These are phyloP conservation scores for Aspidiotus rigidus DNA, from an alignment of 2,888 invertebrate species.

Conservation along the genomic window DNA sequence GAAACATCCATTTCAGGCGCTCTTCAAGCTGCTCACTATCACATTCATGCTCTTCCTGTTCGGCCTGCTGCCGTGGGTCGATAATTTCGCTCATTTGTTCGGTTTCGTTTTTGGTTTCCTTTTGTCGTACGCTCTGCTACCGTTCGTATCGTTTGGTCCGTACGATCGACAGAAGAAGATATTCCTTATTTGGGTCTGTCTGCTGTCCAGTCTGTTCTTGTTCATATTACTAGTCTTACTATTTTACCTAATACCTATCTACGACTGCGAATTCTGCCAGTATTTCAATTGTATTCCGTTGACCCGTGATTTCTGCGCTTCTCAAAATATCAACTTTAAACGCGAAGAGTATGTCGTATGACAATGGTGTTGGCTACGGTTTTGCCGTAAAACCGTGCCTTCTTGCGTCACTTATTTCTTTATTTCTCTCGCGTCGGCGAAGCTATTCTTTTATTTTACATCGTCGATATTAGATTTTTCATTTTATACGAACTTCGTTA, in stretches of 20 bases:
- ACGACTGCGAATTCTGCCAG: slow-evolving; percentile 76
- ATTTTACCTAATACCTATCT: slow-evolving; percentile 78
- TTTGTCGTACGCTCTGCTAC: slow-evolving; percentile 84
- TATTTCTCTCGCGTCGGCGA: neutral
- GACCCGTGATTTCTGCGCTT: slow-evolving; percentile 78
- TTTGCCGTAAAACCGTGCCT: slow-evolving; percentile 29
- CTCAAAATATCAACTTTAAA: slow-evolving; percentile 72
- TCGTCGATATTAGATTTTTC: neutral
- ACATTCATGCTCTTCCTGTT: slow-evolving; percentile 66
- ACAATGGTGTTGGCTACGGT: slow-evolving; percentile 37
- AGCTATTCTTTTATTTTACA: slow-evolving; percentile 10
- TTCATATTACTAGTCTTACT: slow-evolving; percentile 65
- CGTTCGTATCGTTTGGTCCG: slow-evolving; percentile 84
- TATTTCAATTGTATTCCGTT: slow-evolving; percentile 85
- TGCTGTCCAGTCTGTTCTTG: slow-evolving; percentile 58
- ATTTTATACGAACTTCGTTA: neutral
- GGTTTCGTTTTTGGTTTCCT: slow-evolving; percentile 91
- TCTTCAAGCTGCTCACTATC: slow-evolving; percentile 68
- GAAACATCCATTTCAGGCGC: slow-evolving; percentile 69
- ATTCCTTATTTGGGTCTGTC: slow-evolving; percentile 55
- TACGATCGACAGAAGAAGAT: slow-evolving; percentile 79
- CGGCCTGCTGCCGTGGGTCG: slow-evolving; percentile 94
- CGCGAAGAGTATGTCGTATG: slow-evolving; percentile 38
- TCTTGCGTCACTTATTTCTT: slow-evolving; percentile 10
- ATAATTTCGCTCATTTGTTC: slow-evolving; percentile 95